A percentile compares a stretch with the other conserved stretches of the same genome.
These are phyloP conservation scores for Anseranas semipalmata DNA, from an alignment of 2,113 vertebrate genomes.

Conservation along the genomic window DNA sequence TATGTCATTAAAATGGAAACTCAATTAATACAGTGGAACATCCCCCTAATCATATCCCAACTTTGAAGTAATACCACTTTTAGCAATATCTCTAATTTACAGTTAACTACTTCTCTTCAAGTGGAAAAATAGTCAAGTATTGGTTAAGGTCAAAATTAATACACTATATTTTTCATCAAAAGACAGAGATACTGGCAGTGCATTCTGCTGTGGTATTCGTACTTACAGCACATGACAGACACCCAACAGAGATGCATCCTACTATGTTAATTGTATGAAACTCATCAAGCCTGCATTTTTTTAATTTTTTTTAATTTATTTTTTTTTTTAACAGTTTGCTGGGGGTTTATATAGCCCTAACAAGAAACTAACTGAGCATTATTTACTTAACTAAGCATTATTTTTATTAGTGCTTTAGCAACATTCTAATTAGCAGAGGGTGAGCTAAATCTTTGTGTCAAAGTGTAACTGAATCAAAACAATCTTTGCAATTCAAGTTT, in stretches of 20 bases:
- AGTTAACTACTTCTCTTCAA: conserved; percentile 40
- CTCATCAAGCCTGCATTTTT: not conserved
- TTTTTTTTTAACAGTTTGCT: not conserved
- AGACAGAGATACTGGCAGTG: not conserved
- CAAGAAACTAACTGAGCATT: not conserved
- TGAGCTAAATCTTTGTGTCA: not conserved
- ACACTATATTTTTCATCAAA: conserved; percentile 21
- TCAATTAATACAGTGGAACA: conserved; percentile 51
- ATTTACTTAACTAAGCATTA: not conserved
- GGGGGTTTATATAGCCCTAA: not conserved
- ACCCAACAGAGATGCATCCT: not conserved
- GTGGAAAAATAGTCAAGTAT: not conserved
- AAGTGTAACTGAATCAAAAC: not conserved
- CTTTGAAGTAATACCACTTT: conserved; percentile 47
- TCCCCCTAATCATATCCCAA: conserved; percentile 23
- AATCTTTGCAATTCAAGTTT: not conserved
- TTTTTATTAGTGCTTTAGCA: not conserved
- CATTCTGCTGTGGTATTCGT: not conserved
- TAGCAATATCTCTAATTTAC: conserved; percentile 19
- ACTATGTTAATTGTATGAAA: not conserved
- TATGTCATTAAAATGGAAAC: conserved; percentile 55
- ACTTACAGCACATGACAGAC: not conserved
- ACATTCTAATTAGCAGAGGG: not conserved
- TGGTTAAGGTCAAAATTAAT: conserved; percentile 41
- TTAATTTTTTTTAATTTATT: not conserved